phyloP scores from a whole-genome alignment of 2,113 vertebrate species.

The Glaucidium brasilianum region DNA sequence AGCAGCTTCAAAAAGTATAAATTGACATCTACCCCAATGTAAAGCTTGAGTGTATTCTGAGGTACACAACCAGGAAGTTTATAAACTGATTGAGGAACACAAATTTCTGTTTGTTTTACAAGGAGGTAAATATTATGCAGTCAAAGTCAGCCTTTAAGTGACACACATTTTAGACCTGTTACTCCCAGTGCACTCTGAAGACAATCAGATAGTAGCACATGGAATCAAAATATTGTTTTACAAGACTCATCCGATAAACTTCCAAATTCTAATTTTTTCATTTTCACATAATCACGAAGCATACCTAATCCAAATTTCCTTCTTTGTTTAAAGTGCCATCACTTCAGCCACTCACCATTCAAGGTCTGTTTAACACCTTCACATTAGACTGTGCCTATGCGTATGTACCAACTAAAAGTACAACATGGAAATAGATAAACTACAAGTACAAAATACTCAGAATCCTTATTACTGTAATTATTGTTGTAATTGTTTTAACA shows the following conservation, averaged over 20 bases:
- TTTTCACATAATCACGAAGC: neutral
- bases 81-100: neutral
- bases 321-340: neutral
- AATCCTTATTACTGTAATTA: neutral
- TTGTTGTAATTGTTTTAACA: neutral
- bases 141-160: neutral
- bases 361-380: neutral
- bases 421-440: neutral
- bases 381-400: neutral
- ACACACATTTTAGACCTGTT: neutral
- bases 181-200: neutral
- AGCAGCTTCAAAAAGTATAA: constrained; percentile 11
- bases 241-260: neutral
- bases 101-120: neutral
- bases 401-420: neutral
- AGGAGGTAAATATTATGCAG: neutral
- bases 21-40: neutral
- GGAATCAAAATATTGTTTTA: neutral
- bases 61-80: neutral
- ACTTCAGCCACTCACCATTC: neutral
- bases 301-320: neutral
- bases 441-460: neutral
- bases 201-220: neutral
- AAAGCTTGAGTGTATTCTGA: neutral
- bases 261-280: neutral